These are phyloP conservation scores for Hofmannophila pseudospretella DNA, from an alignment of 2,888 invertebrate genomes.

Conservation along the genomic window DNA sequence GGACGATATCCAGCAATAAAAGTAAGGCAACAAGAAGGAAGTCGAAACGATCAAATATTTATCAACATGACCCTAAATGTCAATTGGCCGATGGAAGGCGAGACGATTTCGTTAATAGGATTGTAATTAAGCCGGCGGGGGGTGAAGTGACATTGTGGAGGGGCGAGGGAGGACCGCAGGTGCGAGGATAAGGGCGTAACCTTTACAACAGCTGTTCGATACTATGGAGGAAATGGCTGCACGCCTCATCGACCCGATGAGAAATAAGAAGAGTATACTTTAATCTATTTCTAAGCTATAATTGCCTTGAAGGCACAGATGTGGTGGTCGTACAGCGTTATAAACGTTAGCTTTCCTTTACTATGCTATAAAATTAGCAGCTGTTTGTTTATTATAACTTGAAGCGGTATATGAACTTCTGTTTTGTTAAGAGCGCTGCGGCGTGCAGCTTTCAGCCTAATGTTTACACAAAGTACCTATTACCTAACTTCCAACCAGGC, in stretches of 20 bases:
- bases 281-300: conserved; percentile 58
- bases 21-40: conserved; percentile 28
- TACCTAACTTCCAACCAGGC: no score
- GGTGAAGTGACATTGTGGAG: conserved; percentile 33
- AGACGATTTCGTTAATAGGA: conserved; percentile 59
- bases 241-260: conserved; percentile 38
- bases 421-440: conserved; percentile 24
- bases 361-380: conserved; percentile 24
- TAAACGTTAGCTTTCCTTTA: conserved; percentile 16
- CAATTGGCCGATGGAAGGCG: conserved; percentile 39
- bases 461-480: conserved; percentile 20
- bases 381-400: conserved; percentile 32
- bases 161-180: conserved; percentile 46
- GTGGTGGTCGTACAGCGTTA: conserved; percentile 15
- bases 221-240: conserved; percentile 51
- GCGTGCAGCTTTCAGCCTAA: not conserved
- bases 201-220: conserved; percentile 68
- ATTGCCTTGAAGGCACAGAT: conserved; percentile 32
- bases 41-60: conserved; percentile 36
- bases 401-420: conserved; percentile 35
- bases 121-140: conserved; percentile 55
- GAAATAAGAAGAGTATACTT: conserved; percentile 38
- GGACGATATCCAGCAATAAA: conserved; percentile 20
- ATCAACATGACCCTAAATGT: conserved; percentile 36
- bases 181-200: conserved; percentile 66